Base-by-base conservation (phyloP, 2,888 invertebrate genomes). In the Orthosia cruda region DNA sequence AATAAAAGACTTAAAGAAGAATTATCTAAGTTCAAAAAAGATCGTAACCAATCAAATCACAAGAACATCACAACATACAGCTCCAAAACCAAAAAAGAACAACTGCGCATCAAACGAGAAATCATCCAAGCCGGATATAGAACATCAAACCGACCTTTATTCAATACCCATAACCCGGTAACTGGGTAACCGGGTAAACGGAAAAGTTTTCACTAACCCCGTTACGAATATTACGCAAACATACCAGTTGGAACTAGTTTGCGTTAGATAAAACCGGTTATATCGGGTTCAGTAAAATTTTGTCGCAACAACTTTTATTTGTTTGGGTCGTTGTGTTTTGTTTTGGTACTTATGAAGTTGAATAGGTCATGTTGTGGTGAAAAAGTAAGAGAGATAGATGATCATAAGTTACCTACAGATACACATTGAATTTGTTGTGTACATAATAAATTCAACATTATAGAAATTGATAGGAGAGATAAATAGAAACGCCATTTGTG, bases 181-280 rank as follows among this genome's bases (percentile, higher is more conserved):
- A 73, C 81, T 50, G 45, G 20, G 59, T 76, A 75, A 71, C 82
- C 74, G 67, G 23, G 50, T 80, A 80, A 74, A 80, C 70, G 81
- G 70, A 64, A 73, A 87, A 87, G 66, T 81, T 87, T 83, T 68
- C 74, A 84, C 74, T 77, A 83, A 81, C 84, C 67, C 69, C 65
- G 79, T 83, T 87, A 83, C 74, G 49, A 74, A 82, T 84, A 85
- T 83, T 77, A 83, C 67, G 68, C 73, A 66, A 78, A 76, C 67
- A 76, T 70, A 77, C 77, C 74, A 74, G 59, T 84, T 80, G 68
- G 77, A 86, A 81, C 84, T 86, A 83, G 87, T 86, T 87, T 71
- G 23, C 32, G 77, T 69, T 73, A 32, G 87, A 86, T 81, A 87
- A 86, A 87, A 72, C 58, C 47, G 74, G 80, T 82, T 80, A 73